phyloP scores from a whole-genome alignment of 2,113 vertebrate species.

The Bubalus kerabau region DNA sequence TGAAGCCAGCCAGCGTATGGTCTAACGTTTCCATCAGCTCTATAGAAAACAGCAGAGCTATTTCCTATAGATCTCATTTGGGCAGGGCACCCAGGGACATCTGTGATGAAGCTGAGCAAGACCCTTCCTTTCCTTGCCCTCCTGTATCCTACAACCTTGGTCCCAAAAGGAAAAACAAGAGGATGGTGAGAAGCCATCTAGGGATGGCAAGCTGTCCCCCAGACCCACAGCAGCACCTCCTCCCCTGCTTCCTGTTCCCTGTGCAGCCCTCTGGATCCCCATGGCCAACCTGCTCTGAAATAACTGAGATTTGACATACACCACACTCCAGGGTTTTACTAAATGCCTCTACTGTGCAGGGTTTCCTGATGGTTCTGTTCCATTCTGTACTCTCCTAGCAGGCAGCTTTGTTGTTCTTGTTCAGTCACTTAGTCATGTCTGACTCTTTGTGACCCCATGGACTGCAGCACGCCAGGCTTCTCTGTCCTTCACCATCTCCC shows the following conservation, averaged over 20 bases:
- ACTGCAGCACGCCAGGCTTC: background rate
- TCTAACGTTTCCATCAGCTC: background rate
- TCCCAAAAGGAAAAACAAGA: background rate
- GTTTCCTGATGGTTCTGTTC: background rate
- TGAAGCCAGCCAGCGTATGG: background rate
- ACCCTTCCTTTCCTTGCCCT: background rate
- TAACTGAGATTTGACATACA: background rate
- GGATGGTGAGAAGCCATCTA: background rate
- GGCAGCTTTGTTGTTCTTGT: background rate
- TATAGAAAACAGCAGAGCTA: background rate
- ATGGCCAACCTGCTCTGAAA: background rate
- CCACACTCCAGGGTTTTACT: background rate
- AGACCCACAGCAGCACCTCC: background rate
- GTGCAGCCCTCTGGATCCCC: background rate
- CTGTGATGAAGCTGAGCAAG: background rate
- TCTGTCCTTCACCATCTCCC: background rate
- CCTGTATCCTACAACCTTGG: background rate
- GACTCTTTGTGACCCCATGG: background rate
- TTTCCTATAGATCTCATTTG: background rate
- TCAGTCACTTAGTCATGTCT: background rate
- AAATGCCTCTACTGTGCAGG: background rate
- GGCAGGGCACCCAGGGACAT: background rate
- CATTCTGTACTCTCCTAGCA: background rate
- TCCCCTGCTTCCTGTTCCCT: background rate
- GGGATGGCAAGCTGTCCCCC: background rate